Percentiles rank a stretch among this genome's conserved stretches.
phyloP scores from a whole-genome alignment of 2,113 vertebrate genomes.

The Hiodon tergisus region DNA sequence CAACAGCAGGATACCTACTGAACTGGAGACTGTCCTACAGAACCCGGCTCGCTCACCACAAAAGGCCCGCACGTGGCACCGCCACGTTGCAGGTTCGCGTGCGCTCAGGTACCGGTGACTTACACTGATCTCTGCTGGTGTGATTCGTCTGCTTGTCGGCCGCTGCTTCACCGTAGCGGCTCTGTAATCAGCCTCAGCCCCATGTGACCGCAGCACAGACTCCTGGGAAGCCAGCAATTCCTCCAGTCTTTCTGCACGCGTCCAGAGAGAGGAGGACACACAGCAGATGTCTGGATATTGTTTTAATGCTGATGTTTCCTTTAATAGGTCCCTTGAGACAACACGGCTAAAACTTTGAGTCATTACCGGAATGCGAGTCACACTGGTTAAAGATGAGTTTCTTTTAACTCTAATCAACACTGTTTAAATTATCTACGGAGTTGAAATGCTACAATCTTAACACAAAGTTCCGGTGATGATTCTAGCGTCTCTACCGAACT shows the following conservation, averaged over 20 bases:
- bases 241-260: constrained; percentile 83
- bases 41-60: no score
- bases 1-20: no score
- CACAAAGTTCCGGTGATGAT: constrained; percentile 4
- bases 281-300: not conserved
- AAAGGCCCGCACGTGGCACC: not conserved
- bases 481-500: constrained; percentile 54
- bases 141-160: constrained; percentile 87
- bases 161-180: constrained; percentile 91
- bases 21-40: no score
- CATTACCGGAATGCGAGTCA: not conserved
- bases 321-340: no score
- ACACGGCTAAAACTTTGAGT: not conserved
- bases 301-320: not conserved
- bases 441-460: not conserved
- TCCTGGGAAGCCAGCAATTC: constrained; percentile 86
- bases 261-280: constrained; percentile 5
- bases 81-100: not conserved
- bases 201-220: constrained; percentile 73
- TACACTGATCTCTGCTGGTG: constrained; percentile 89
- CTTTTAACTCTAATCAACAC: constrained; percentile 14
- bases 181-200: constrained; percentile 75
- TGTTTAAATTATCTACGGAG: constrained; percentile 12
- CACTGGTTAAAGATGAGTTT: not conserved
- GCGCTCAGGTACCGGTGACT: constrained; percentile 32